A percentile compares a stretch with the other conserved stretches of the same genome.
phyloP scores from a whole-genome alignment of 2,113 vertebrate species.

The Myotis lucifugus region DNA sequence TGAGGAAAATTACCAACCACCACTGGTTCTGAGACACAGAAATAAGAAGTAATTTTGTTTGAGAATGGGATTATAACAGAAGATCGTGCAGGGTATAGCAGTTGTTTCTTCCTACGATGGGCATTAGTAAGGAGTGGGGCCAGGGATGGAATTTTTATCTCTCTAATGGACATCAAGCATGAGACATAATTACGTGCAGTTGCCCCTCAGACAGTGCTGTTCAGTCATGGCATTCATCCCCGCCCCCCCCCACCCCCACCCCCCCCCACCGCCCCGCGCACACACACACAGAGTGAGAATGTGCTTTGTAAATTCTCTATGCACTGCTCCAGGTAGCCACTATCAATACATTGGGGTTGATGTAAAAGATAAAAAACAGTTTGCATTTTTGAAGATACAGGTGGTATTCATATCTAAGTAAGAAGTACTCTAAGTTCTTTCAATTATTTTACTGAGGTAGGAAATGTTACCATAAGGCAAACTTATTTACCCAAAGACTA shows the following conservation, averaged over 20 bases:
- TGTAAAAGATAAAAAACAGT: background rate
- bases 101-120: background rate
- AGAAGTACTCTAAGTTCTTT: background rate
- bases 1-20: background rate
- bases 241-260: too few relatives aligned
- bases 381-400: background rate
- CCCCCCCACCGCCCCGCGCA: too few relatives aligned
- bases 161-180: background rate
- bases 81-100: background rate
- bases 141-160: background rate
- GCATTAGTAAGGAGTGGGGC: background rate
- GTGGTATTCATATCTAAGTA: background rate
- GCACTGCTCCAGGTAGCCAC: background rate
- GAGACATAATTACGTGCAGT: background rate
- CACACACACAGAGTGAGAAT: background rate
- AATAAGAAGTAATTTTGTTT: constrained; percentile 38
- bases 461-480: background rate
- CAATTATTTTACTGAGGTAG: background rate
- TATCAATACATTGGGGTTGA: background rate
- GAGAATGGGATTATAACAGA: background rate
- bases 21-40: background rate
- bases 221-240: background rate
- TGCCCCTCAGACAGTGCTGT: background rate
- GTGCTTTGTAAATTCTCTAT: background rate
- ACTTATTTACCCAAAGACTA: background rate